Evolutionary conservation across 2,797 vertebrate genomes (phyloP).

Genomic region (Sebastes nivosus): DNA sequence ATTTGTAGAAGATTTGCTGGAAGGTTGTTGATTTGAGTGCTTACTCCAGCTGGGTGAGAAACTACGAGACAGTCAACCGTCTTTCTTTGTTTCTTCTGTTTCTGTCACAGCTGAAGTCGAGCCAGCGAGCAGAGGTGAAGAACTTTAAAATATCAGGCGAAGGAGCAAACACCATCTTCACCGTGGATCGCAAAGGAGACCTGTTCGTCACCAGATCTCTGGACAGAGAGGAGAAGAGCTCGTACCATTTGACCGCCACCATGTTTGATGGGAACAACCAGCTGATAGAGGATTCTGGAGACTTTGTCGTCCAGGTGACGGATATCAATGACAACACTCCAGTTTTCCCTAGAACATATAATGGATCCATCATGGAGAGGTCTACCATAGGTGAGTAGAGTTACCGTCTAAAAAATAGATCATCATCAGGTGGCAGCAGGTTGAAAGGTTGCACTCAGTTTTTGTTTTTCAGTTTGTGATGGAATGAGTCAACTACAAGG

Average conservation of each 20-base stretch:
- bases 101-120: conserved; percentile 75
- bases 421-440: background rate
- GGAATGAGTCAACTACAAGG: background rate
- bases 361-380: conserved; percentile 75
- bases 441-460: background rate
- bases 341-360: conserved; percentile 61
- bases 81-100: background rate
- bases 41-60: background rate
- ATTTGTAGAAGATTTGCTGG: background rate
- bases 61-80: no score
- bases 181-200: conserved; percentile 71
- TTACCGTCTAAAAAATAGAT: background rate
- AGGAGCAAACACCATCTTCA: conserved; percentile 78
- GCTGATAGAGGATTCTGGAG: conserved; percentile 59
- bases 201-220: conserved; percentile 69
- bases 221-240: conserved; percentile 79
- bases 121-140: background rate
- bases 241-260: conserved; percentile 70
- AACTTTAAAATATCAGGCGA: conserved; percentile 75
- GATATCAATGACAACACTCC: conserved; percentile 84
- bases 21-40: conserved; percentile 5
- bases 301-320: conserved; percentile 72
- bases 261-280: conserved; percentile 57
- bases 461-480: background rate
- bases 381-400: conserved; percentile 66